These are phyloP conservation scores for Amphibalanus amphitrite DNA, from an alignment of 1,140 invertebrate genomes.

Conservation along the genomic window DNA sequence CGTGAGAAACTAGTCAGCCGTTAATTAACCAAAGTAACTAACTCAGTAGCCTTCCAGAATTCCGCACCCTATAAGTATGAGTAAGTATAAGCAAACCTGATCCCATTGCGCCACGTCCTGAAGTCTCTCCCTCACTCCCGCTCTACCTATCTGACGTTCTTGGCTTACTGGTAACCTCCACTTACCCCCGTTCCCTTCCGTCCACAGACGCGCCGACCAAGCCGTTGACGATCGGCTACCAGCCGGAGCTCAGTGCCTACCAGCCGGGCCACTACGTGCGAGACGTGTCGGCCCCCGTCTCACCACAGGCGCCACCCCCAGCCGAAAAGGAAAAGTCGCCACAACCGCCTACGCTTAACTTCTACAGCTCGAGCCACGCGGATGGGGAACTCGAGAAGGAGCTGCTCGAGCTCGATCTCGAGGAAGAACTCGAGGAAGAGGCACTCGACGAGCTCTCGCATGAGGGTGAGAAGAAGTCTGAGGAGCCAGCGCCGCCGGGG, in stretches of 20 bases:
- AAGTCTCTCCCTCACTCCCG: too few relatives aligned
- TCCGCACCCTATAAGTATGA: too few relatives aligned
- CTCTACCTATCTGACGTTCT: too few relatives aligned
- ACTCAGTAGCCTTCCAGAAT: too few relatives aligned
- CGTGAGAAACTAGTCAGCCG: too few relatives aligned
- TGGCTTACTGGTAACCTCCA: too few relatives aligned
- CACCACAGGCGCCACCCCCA: not conserved
- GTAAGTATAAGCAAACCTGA: too few relatives aligned
- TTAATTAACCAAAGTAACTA: too few relatives aligned
- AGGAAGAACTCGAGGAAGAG: not conserved
- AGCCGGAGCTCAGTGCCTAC: slow-evolving; percentile 7
- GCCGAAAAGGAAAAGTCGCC: not conserved
- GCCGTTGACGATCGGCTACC: slow-evolving; percentile 11
- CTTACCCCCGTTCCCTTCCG: not conserved
- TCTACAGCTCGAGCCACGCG: not conserved
- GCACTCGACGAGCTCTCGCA: too few relatives aligned
- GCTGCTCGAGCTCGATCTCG: not conserved
- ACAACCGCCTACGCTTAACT: not conserved
- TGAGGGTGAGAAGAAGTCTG: not conserved
- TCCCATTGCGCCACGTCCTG: too few relatives aligned
- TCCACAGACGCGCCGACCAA: slow-evolving; percentile 10
- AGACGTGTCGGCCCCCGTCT: not conserved
- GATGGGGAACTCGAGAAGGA: not conserved
- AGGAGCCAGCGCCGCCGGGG: not conserved
- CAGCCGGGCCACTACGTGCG: not conserved